Conservation (phyloP, 2,797 vertebrate species). For the Pipistrellus kuhlii region DNA sequence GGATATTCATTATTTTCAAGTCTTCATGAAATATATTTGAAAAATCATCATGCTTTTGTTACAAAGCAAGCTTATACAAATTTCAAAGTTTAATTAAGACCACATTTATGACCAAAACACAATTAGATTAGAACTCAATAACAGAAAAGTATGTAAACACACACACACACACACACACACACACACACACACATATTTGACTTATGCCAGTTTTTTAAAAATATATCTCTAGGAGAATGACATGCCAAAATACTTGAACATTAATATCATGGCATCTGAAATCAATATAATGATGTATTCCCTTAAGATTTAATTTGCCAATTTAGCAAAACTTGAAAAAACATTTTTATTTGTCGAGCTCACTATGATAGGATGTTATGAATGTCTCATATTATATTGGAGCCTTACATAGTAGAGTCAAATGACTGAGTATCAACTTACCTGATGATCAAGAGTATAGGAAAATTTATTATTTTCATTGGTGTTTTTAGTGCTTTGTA, state of each 20-base stretch:
- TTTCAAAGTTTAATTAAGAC: not conserved
- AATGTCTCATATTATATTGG: constrained; percentile 70
- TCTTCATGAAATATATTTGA: not conserved
- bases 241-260: constrained; percentile 77
- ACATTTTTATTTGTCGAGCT: constrained; percentile 69
- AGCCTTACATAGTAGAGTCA: constrained; percentile 56
- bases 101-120: not conserved
- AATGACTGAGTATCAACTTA: constrained; percentile 66
- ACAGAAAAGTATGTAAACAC: not conserved
- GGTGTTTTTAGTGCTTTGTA: not conserved
- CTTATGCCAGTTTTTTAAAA: constrained; percentile 49
- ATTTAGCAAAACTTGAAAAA: constrained; percentile 78
- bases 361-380: constrained; percentile 65
- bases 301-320: constrained; percentile 73
- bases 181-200: not conserved
- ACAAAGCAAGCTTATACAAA: not conserved
- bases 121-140: not conserved
- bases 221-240: not conserved
- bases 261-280: constrained; percentile 75
- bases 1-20: constrained; percentile 19
- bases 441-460: constrained; percentile 71
- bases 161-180: too few species aligned
- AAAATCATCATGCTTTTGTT: not conserved
- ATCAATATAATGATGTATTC: constrained; percentile 69
- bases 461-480: constrained; percentile 19